phyloP scores from a whole-genome alignment of 1,140 invertebrate genomes.

The Manduca sexta region DNA sequence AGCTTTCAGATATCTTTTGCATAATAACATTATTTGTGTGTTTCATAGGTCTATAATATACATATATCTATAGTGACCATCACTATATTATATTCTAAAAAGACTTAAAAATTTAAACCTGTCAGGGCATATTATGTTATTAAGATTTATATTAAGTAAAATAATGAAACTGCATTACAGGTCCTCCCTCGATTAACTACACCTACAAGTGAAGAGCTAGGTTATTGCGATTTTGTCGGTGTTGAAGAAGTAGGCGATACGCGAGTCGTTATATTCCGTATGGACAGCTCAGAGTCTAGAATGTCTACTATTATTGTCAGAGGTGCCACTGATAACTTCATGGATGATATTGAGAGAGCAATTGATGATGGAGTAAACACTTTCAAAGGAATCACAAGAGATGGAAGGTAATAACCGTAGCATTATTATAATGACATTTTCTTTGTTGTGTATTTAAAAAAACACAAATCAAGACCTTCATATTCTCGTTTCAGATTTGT shows the following conservation, averaged over 20 bases:
- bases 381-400: slow-evolving; percentile 89
- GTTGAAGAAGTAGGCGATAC: slow-evolving; percentile 98
- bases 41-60: too few relatives aligned
- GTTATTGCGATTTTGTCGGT: slow-evolving; percentile 92
- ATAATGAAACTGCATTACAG: too few relatives aligned
- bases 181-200: slow-evolving; percentile 78
- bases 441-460: too few relatives aligned
- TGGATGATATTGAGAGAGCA: slow-evolving; percentile 99
- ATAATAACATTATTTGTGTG: too few relatives aligned
- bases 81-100: too few relatives aligned
- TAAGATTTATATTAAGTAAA: too few relatives aligned
- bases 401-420: slow-evolving; percentile 68
- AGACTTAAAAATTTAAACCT: too few relatives aligned
- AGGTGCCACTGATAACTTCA: slow-evolving; percentile 97
- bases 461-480: too few relatives aligned
- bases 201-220: slow-evolving; percentile 93
- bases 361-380: slow-evolving; percentile 99
- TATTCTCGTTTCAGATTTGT: slow-evolving; percentile 83
- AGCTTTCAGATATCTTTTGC: too few relatives aligned
- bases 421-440: too few relatives aligned
- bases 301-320: slow-evolving; percentile 96
- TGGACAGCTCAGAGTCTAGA: slow-evolving; percentile 85
- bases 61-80: too few relatives aligned
- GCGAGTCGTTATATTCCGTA: slow-evolving; percentile 91
- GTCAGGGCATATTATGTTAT: too few relatives aligned